A percentile compares a stretch with the other conserved stretches of the same genome.
phyloP scores from a whole-genome alignment of 2,113 vertebrate genomes.

The Aplodontia rufa region DNA sequence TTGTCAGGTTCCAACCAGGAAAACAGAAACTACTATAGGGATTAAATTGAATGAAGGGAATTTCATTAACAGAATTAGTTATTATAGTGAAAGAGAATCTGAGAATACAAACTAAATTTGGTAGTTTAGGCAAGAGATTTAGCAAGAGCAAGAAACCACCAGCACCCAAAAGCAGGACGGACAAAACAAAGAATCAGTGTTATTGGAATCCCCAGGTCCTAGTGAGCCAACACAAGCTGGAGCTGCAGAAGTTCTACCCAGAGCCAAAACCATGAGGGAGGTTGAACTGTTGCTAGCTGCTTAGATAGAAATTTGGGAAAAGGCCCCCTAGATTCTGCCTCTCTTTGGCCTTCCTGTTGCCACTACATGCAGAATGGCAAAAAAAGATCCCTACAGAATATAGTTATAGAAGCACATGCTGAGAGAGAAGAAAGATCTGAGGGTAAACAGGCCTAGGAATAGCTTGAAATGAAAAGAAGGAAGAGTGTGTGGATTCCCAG shows the following conservation, averaged over 20 bases:
- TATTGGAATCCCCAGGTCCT: not conserved
- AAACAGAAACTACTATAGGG: not conserved
- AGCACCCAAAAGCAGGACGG: not conserved
- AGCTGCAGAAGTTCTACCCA: not conserved
- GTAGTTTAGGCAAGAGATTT: not conserved
- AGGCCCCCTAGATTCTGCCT: not conserved
- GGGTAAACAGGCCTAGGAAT: not conserved
- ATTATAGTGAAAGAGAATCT: not conserved
- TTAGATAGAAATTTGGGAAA: not conserved
- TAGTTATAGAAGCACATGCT: not conserved
- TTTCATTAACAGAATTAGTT: slow-evolving; percentile 16
- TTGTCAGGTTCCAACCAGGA: not conserved
- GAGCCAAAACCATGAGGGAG: not conserved
- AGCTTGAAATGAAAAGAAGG: not conserved
- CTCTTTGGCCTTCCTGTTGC: not conserved
- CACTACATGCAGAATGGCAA: not conserved
- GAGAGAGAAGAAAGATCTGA: not conserved
- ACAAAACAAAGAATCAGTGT: not conserved
- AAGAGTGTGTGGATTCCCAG: not conserved
- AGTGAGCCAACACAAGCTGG: not conserved
- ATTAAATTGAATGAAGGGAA: not conserved
- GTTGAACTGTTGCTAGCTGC: not conserved
- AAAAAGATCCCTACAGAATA: not conserved
- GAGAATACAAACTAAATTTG: not conserved
- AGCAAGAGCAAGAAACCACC: not conserved